phyloP scores from a whole-genome alignment of 2,888 invertebrate species.

The Brachycybe producta region DNA sequence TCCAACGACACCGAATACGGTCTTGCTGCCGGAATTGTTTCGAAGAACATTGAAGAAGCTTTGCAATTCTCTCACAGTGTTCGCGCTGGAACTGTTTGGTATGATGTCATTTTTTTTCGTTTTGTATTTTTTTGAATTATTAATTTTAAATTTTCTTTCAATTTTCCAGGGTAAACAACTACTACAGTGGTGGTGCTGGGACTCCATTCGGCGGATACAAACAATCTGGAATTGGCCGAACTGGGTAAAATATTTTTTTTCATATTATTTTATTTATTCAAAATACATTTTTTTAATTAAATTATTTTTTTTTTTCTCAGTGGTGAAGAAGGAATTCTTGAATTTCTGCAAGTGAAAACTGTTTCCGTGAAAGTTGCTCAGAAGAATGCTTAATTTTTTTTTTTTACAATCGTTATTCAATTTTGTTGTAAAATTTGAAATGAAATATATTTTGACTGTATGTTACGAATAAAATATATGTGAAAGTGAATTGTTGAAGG shows the following conservation, averaged over 20 bases:
- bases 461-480: too few species aligned
- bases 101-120: background rate
- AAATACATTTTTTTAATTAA: too few species aligned
- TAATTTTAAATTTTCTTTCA: background rate
- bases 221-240: slow-evolving; percentile 26
- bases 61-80: slow-evolving; percentile 37
- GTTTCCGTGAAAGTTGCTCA: slow-evolving; percentile 32
- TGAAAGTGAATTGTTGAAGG: too few species aligned
- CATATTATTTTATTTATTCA: too few species aligned
- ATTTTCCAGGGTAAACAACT: slow-evolving; percentile 29
- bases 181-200: slow-evolving; percentile 42
- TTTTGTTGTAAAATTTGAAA: too few species aligned
- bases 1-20: slow-evolving; percentile 52
- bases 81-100: slow-evolving; percentile 42
- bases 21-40: slow-evolving; percentile 42
- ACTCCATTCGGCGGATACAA: slow-evolving; percentile 37
- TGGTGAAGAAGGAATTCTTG: slow-evolving; percentile 51
- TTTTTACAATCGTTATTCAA: too few species aligned
- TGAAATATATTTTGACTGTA: too few species aligned
- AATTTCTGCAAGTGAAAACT: slow-evolving; percentile 66
- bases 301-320: slow-evolving; percentile 11
- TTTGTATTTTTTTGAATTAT: background rate
- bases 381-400: slow-evolving; percentile 19
- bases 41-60: slow-evolving; percentile 39
- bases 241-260: slow-evolving; percentile 17